Evolutionary conservation across 2,797 vertebrate species (phyloP), one percentile per base, ranked within the genome.

Genomic region (Clarias fuscus): DNA sequence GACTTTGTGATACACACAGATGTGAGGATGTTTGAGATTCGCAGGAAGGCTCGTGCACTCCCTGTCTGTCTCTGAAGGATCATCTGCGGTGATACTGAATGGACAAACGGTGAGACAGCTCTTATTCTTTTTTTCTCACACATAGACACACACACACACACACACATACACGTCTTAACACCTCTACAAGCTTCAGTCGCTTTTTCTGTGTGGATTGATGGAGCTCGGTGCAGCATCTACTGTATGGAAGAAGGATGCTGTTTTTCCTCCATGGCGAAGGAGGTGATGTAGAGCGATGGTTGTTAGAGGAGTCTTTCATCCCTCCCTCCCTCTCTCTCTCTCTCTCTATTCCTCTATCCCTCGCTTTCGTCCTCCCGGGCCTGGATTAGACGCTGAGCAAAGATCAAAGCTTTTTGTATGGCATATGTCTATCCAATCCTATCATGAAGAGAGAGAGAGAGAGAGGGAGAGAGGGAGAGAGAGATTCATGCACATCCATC

Each of bases 1-100:
- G 59, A 27, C 78, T 72, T 78, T 70, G 77, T 65, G 80, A 87
- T 85, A 84, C 58, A 80, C 77, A 92, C 91, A 89, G 89, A 91
- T 79, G 88, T 90, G 92, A 94, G 93, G 92, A 94, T 94, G 94
- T 86, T 77, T 78, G 86, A 24, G 80, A 67, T 87, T 76, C 85
- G 53, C 73, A 86, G 91, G 91, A 94, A 91, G 93, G 93, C 93
- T 93, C 91, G 92, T 90, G 89, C 88, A 90, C 88, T 93, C 91
- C 90, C 92, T 92, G 91, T 92, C 92, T 90, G 91, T 71, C 65
- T 72, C 33, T 53, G n/a, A 84, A 73, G 73, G 53, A 64, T 82
- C 61, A 67, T 75, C 79, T 95, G 95, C 95, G 93, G 94, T 94
- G 91, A 93, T 92, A 91, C 92, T 93, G 92, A 93, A 94, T 92